A percentile compares a stretch with the other conserved stretches of the same genome.
phyloP scores from a whole-genome alignment of 2,113 vertebrate genomes.

The Onychorhynchus coronatus region DNA sequence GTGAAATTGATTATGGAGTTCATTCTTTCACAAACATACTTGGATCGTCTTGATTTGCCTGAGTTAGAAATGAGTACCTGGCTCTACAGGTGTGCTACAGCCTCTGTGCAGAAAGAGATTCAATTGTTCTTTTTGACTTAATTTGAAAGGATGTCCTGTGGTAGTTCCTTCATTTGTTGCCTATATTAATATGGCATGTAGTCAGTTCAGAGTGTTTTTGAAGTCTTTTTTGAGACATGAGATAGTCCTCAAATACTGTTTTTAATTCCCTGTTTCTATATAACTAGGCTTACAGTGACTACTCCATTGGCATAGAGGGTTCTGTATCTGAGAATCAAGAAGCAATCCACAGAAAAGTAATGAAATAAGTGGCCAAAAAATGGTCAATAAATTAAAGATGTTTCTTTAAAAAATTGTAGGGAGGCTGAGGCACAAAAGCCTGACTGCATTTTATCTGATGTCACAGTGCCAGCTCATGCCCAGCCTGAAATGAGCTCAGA shows the following conservation, averaged over 20 bases:
- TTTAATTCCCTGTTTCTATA: neutral
- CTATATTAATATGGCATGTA: neutral
- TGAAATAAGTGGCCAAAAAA: neutral
- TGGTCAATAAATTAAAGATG: neutral
- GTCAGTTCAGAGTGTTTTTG: neutral
- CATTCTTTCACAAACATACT: neutral
- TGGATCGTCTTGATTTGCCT: neutral
- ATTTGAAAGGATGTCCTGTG: neutral
- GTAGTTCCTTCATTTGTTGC: neutral
- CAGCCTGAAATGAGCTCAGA: neutral
- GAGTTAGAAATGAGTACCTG: neutral
- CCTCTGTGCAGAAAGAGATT: neutral
- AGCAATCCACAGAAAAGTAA: neutral
- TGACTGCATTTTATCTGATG: neutral
- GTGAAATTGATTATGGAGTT: neutral
- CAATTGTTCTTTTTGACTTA: neutral
- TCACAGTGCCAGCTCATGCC: neutral
- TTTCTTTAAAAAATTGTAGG: neutral
- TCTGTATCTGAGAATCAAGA: neutral
- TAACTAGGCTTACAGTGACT: neutral
- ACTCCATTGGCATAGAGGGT: neutral
- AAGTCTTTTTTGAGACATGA: neutral
- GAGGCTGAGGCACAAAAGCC: neutral
- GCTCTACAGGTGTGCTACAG: neutral
- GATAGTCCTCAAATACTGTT: neutral